phyloP scores from a whole-genome alignment of 2,797 vertebrate species.

The Cetoscarus ocellatus region DNA sequence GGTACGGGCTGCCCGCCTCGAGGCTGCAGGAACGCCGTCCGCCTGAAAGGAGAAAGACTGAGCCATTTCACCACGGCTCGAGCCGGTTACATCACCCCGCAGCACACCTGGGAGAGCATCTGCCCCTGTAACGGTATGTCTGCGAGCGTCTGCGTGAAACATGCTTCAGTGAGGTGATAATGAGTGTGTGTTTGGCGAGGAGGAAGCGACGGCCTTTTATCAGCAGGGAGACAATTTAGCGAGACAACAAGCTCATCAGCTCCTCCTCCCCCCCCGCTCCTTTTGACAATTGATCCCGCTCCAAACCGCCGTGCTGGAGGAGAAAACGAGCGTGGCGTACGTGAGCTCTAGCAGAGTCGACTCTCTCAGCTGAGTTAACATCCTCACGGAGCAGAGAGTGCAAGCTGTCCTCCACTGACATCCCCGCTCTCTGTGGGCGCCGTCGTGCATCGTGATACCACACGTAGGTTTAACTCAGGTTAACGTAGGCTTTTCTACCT shows the following conservation, averaged over 20 bases:
- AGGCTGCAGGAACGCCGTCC: conserved; percentile 89
- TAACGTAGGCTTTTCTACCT: background rate
- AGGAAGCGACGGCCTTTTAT: background rate
- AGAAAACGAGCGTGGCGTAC: background rate
- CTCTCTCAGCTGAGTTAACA: background rate
- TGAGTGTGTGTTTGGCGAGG: background rate
- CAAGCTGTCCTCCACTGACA: background rate
- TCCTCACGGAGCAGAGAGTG: background rate
- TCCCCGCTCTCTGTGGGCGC: background rate
- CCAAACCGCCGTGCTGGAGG: background rate
- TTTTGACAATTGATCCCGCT: background rate
- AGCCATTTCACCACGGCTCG: conserved; percentile 91
- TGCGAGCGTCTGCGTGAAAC: background rate
- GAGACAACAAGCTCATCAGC: background rate
- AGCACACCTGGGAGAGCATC: conserved; percentile 89
- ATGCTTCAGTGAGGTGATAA: background rate
- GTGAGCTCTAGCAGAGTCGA: background rate
- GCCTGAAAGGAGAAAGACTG: conserved; percentile 84
- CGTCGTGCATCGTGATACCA: background rate
- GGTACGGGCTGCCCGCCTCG: conserved; percentile 84
- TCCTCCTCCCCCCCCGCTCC: background rate
- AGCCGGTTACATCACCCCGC: conserved; percentile 91
- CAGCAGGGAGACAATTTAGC: background rate
- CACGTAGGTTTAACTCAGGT: background rate
- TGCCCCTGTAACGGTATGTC: conserved; percentile 93